Base-by-base conservation (phyloP, 1,140 invertebrate species). In the Magallana gigas region DNA sequence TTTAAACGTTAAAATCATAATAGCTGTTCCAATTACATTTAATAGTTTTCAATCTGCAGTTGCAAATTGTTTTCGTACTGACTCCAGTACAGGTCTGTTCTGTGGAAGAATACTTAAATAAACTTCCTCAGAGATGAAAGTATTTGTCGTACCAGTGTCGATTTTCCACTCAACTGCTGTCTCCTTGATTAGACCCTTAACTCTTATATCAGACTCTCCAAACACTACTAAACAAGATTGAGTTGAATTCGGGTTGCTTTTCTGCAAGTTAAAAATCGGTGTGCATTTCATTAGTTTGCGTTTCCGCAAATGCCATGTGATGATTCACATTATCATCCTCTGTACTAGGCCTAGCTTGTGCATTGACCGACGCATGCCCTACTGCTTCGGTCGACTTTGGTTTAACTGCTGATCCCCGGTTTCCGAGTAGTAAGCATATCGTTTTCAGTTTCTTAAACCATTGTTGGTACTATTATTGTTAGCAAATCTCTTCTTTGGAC, bases 341-440 rank as follows among this genome's bases (percentile, higher is more conserved):
- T 59, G 58, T 59, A 59, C 14, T 59, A 59, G 58, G 58, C 23
- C 23, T 23, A 23, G 0, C 23, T 23, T 23, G 23, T 23, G 23
- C 23, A 23, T 23, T 23, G 5, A 62, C 59, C 59, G 59, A 62
- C 59, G 3, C 59, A 62, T 62, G 59, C 12, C 59, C 59, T 62
- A 62, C 59, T 62, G 11, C 59, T n/a, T 62, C 59, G 59, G 59
- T 62, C 59, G 59, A 62, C n/a, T 62, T n/a, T 14, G 59, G 23
- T 62, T 62, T 62, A 62, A 62, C 59, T n/a, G 59, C 59, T 62
- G 59, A 62, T n/a, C n/a, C n/a, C 59, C 59, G n/a, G 12, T n/a
- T 62, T n/a, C 59, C 12, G 59, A 62, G n/a, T 62, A 62, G 12
- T 62, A 14, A 12, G n/a, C 59, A 62, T 62, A 14, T 12, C 12